Evolutionary conservation across 2,113 vertebrate genomes (phyloP).

Genomic region (Dascyllus trimaculatus): DNA sequence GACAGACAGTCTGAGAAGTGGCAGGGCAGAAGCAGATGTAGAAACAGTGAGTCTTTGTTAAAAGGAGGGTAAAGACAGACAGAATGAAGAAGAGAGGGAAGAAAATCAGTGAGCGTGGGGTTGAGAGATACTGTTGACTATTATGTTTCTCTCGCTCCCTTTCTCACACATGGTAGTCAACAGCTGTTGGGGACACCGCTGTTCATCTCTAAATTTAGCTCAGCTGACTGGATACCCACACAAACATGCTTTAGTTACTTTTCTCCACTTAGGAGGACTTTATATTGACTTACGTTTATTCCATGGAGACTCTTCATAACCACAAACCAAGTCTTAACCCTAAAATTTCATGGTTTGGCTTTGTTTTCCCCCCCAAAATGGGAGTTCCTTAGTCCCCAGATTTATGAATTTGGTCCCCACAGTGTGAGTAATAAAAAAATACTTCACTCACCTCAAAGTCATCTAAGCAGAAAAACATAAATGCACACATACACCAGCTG

Average conservation of each 20-base stretch:
- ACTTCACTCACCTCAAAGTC: background rate
- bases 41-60: background rate
- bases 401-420: background rate
- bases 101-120: background rate
- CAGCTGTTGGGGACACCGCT: constrained; percentile 73
- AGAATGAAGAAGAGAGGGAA: background rate
- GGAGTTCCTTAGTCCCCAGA: background rate
- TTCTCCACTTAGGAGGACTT: background rate
- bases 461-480: background rate
- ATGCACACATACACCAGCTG: constrained; percentile 16
- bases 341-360: constrained; percentile 8
- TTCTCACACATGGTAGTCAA: constrained; percentile 41
- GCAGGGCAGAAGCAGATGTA: background rate
- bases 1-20: background rate
- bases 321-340: background rate
- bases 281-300: constrained; percentile 3
- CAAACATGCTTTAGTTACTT: constrained; percentile 28
- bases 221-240: constrained; percentile 21
- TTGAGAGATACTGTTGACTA: constrained; percentile 11
- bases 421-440: background rate
- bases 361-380: background rate
- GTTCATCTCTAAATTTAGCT: constrained; percentile 72
- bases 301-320: background rate
- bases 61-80: background rate
- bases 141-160: constrained; percentile 12